Base-by-base conservation (phyloP, 2,888 invertebrate genomes). In the Lasiommata megera region DNA sequence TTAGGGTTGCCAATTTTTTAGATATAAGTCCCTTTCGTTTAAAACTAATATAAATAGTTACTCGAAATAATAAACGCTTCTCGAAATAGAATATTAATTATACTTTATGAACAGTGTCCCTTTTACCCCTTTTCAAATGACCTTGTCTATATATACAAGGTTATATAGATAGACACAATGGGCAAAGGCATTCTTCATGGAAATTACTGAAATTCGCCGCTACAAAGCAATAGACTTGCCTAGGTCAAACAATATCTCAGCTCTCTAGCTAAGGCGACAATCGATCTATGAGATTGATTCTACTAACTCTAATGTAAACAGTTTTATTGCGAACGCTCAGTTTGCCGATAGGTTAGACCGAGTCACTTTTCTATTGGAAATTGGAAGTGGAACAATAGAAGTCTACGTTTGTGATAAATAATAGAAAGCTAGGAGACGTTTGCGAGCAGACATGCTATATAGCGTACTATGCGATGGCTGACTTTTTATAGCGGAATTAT, bases 231-330 rank as follows among this genome's bases (percentile, higher is more conserved):
- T 44, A 48, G 18, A n/a, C 34, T 48, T 23, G 9, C 36, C 36
- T 36, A 48, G 18, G 9, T 18, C 23, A 37, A 37, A 36, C 48
- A 37, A 46, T 46, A 1, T 16, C 16, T 46, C 8, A 6, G 28
- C 28, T 51, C 50, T 51, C 38, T n/a, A 51, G 38, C 29, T 38
- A 29, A 28, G 38, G 11, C 38, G 38, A 29, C 38, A 51, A 51
- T 38, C 12, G 51, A 38, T 51, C 51, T 38, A 37, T 29, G 14
- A 28, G 37, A 29, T 51, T 40, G 51, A 51, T 51, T 51, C 38
- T 23, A 29, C 28, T 51, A 51, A 38, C 38, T 28, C 51, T 51
- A 51, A 51, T 51, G 51, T 51, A 51, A 51, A 51, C 51, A 38
- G 29, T 51, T 28, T 51, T 40, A 51, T 28, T 29, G 38, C 38